Conservation (phyloP, 1,140 invertebrate species). For the Parasteatoda tepidariorum region DNA sequence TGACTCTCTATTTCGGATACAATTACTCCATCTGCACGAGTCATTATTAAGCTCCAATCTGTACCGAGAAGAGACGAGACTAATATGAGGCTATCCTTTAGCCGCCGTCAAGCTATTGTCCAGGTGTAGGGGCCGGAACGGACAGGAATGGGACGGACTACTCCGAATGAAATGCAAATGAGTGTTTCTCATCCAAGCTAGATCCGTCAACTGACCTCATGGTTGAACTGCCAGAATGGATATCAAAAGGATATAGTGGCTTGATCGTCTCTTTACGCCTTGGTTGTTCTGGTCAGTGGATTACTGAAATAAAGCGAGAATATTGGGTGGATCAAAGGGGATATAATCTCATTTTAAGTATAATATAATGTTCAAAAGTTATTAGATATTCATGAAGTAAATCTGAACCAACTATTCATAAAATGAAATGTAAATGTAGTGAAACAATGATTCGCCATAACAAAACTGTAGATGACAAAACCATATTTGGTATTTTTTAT, state of each 20-base stretch:
- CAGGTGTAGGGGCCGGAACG: background rate
- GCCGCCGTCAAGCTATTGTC: background rate
- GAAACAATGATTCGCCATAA: too few relatives aligned
- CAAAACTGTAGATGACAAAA: too few relatives aligned
- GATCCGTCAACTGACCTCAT: background rate
- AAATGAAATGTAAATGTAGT: too few relatives aligned
- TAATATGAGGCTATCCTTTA: background rate
- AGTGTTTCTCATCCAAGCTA: background rate
- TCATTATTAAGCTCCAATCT: background rate
- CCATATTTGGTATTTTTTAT: too few relatives aligned
- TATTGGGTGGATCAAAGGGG: too few relatives aligned
- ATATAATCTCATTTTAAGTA: too few relatives aligned
- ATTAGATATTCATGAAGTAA: too few relatives aligned
- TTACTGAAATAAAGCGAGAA: background rate
- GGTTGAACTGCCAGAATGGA: background rate
- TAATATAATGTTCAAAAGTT: too few relatives aligned
- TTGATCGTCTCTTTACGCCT: background rate
- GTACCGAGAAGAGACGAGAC: background rate
- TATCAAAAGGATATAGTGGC: background rate
- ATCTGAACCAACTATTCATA: too few relatives aligned
- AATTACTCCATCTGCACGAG: background rate
- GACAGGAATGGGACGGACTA: background rate
- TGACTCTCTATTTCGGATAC: background rate
- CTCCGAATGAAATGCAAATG: background rate
- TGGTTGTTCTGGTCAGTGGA: background rate